Evolutionary conservation across 2,888 invertebrate species (phyloP), one percentile per base, ranked within the genome.

Genomic region (Scrobipalpa atriplicella): DNA sequence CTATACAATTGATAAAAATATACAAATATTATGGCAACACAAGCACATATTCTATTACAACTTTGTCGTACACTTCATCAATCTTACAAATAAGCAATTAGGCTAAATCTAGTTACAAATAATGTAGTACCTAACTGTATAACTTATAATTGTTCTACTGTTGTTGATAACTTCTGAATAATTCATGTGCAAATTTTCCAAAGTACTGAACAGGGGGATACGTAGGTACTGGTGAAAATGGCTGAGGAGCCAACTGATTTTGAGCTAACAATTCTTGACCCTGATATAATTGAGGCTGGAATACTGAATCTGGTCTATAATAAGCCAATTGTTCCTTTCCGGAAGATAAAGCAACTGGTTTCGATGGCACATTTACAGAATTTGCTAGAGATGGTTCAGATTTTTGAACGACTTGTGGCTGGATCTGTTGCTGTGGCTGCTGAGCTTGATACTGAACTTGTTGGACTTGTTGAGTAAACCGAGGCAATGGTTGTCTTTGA

Each of bases 151-250:
- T 52, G 2, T 9, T 18, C 52, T 43, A 36, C 10, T 51, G 11
- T 65, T 76, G 75, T 67, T 75, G 75, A 67, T 73, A 72, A 68
- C 56, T 56, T 41, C 21, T 56, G 56, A 89, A 86, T 52, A 89
- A 74, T 0, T 81, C 76, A 9, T 84, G 81, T 0, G 90, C 88
- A 29, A 78, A 87, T 70, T 88, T 87, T 0, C 89, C 89, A 66
- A 84, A 88, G 68, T 86, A 90, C 67, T 89, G 90, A 7, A 89
- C 82, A 8, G 86, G 76, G 0, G 87, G 81, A 67, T 80, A 83
- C 0, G 83, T 73, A 2, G 87, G 84, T 1, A 75, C 74, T 5
- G 71, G 72, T 39, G 75, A 68, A 18, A 58, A 29, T 47, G 36
- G 52, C 29, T 62, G 41, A 43, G 62, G 11, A 8, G 47, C 9